phyloP scores from a whole-genome alignment of 2,797 vertebrate genomes.

The Liparis tanakae region DNA sequence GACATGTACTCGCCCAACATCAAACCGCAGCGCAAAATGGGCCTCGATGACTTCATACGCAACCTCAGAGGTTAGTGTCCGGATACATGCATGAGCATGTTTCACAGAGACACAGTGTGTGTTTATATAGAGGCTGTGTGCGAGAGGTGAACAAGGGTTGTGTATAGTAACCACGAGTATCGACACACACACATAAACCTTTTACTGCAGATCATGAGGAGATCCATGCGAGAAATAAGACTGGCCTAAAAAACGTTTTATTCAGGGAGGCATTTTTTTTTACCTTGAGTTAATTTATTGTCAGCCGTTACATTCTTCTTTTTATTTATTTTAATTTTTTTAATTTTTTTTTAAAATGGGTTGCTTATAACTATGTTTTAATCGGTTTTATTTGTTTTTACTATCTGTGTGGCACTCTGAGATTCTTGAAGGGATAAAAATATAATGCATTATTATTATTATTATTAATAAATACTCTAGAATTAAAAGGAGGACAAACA shows the following conservation, averaged over 20 bases:
- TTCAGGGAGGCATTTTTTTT: too few relatives aligned
- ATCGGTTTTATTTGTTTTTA: too few relatives aligned
- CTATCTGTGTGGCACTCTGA: too few relatives aligned
- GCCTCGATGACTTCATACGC: slow-evolving; percentile 97
- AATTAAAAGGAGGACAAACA: slow-evolving; percentile 39
- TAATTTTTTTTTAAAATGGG: too few relatives aligned
- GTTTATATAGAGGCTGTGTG: not conserved
- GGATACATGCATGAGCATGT: not conserved
- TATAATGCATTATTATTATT: too few relatives aligned
- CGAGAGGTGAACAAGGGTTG: slow-evolving; percentile 13
- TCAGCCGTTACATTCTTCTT: too few relatives aligned
- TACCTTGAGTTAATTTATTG: too few relatives aligned
- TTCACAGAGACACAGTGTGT: not conserved
- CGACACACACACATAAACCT: slow-evolving; percentile 12
- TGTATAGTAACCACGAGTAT: slow-evolving; percentile 29
- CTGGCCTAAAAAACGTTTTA: too few relatives aligned
- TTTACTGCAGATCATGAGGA: slow-evolving; percentile 19
- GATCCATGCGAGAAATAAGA: slow-evolving; percentile 25
- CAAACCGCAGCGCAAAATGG: slow-evolving; percentile 99
- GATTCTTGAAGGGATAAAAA: too few relatives aligned
- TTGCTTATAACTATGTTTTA: too few relatives aligned
- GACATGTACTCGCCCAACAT: slow-evolving; percentile 99
- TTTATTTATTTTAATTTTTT: too few relatives aligned
- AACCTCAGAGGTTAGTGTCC: slow-evolving; percentile 92
- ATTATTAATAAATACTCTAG: too few relatives aligned